phyloP scores from a whole-genome alignment of 1,140 invertebrate species.

The Eriocheir sinensis region DNA sequence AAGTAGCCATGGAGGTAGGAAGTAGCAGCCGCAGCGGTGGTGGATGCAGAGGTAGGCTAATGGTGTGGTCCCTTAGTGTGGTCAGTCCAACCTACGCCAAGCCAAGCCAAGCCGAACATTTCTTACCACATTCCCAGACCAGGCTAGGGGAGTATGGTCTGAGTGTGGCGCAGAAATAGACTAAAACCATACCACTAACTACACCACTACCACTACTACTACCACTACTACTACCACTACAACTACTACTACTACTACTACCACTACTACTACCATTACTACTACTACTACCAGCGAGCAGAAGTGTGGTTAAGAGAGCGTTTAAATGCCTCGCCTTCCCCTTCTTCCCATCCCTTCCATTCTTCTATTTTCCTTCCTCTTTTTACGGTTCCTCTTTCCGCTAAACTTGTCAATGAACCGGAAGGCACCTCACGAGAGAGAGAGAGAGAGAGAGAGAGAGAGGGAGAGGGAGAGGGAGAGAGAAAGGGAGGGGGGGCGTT shows the following conservation, averaged over 20 bases:
- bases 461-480: neutral
- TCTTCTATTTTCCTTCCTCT: neutral
- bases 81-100: too few relatives aligned
- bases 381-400: conserved; percentile 11
- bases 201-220: neutral
- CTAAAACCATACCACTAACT: neutral
- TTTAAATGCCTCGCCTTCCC: neutral
- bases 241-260: too few relatives aligned
- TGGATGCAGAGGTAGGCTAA: too few relatives aligned
- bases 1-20: too few relatives aligned
- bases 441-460: neutral
- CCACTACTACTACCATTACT: conserved; percentile 10
- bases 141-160: neutral
- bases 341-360: neutral
- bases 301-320: neutral
- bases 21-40: too few relatives aligned
- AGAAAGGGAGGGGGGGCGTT: neutral
- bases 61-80: too few relatives aligned
- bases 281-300: neutral
- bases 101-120: neutral
- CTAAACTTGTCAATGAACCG: neutral
- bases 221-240: conserved; percentile 7
- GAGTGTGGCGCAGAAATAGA: neutral
- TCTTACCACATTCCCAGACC: neutral
- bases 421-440: too few relatives aligned